Conservation (phyloP, 1,140 invertebrate species). For the Cephus cinctus region DNA sequence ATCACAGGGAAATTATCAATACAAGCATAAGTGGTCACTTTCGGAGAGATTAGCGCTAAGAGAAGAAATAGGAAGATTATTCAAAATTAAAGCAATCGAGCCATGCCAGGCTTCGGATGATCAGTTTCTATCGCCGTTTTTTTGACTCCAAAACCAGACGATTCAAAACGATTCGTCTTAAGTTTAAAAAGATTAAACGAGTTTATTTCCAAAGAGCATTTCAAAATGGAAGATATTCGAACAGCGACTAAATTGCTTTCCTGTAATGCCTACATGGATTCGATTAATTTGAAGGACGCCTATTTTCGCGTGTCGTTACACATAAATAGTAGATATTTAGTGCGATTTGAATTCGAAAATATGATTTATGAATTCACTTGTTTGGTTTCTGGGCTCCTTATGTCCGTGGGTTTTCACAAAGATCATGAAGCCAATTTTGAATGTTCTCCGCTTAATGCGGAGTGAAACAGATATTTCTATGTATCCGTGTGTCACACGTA, state of each 20-base stretch:
- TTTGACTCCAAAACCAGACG: background rate
- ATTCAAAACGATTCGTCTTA: background rate
- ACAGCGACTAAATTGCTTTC: constrained; percentile 10
- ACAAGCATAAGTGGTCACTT: background rate
- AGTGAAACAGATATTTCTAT: constrained; percentile 13
- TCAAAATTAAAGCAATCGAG: constrained; percentile 8
- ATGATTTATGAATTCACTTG: constrained; percentile 8
- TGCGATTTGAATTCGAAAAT: constrained; percentile 19
- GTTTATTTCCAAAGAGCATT: background rate
- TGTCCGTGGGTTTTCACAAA: constrained; percentile 35
- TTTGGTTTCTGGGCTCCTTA: constrained; percentile 1
- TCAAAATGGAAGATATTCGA: constrained; percentile 4
- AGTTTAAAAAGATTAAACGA: background rate
- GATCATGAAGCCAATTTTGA: constrained; percentile 22
- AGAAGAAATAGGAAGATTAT: constrained; percentile 3
- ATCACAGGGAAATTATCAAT: background rate
- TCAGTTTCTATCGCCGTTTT: background rate
- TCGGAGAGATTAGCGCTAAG: constrained; percentile 3
- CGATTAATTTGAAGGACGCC: constrained; percentile 15
- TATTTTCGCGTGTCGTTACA: constrained; percentile 18
- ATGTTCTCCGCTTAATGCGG: constrained; percentile 15
- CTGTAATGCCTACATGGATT: background rate
- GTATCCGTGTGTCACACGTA: too few relatives aligned
- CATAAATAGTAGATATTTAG: constrained; percentile 16
- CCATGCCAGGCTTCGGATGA: background rate